Evolutionary conservation across 2,888 invertebrate species (phyloP).

Genomic region (Tolmerus cingulatus): DNA sequence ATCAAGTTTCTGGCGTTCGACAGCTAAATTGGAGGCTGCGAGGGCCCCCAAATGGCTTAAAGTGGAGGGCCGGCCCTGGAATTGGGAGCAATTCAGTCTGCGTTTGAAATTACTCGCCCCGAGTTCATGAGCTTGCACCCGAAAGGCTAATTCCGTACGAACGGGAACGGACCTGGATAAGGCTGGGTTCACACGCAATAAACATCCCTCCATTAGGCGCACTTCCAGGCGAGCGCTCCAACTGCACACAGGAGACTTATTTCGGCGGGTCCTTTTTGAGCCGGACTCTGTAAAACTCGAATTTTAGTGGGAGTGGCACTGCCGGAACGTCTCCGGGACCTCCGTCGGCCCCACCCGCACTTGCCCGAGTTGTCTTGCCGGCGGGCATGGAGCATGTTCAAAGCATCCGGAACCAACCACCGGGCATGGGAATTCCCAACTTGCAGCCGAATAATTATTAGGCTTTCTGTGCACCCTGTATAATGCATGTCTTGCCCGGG

Average conservation of each 20-base stretch:
- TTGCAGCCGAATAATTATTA: constrained; percentile 20
- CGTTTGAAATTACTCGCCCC: not conserved
- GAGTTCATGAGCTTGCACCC: not conserved
- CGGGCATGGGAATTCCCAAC: constrained; percentile 12
- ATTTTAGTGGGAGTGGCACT: not conserved
- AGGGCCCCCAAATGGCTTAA: not conserved
- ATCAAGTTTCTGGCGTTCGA: not conserved
- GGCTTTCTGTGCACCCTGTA: constrained; percentile 15
- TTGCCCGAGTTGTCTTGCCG: not conserved
- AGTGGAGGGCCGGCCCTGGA: not conserved
- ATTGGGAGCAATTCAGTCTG: not conserved
- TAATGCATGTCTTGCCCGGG: constrained; percentile 27
- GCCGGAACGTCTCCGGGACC: not conserved
- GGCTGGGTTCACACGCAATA: constrained; percentile 24
- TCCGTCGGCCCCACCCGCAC: not conserved
- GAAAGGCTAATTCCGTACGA: not conserved
- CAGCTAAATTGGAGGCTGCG: not conserved
- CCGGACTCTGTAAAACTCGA: not conserved
- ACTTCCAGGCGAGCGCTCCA: not conserved
- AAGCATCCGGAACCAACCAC: not conserved
- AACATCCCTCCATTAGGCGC: constrained; percentile 1
- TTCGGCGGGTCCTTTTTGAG: not conserved
- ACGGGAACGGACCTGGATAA: not conserved
- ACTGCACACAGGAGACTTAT: not conserved
- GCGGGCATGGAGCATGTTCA: not conserved